phyloP scores from a whole-genome alignment of 2,888 invertebrate genomes.

The Phorcus lineatus region DNA sequence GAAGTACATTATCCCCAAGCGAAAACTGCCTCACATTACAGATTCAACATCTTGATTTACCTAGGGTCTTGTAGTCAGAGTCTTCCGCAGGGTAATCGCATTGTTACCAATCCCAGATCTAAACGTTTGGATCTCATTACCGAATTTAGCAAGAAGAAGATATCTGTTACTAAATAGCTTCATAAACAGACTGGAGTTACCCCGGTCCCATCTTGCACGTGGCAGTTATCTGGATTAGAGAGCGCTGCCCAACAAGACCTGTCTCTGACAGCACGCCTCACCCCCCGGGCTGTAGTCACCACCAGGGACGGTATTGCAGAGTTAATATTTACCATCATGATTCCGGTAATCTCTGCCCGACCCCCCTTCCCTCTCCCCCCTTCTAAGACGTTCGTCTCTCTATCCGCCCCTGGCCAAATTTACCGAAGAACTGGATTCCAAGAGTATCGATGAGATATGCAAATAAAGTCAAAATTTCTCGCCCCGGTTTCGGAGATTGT shows the following conservation, averaged over 20 bases:
- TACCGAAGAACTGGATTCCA: background rate
- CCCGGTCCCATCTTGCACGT: background rate
- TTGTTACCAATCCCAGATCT: too few relatives aligned
- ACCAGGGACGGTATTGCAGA: background rate
- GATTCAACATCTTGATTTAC: too few relatives aligned
- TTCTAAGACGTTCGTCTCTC: background rate
- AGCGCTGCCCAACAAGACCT: background rate
- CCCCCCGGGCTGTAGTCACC: background rate
- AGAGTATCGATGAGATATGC: conserved; percentile 19
- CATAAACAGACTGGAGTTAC: too few relatives aligned
- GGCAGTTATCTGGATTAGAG: background rate
- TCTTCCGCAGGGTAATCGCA: too few relatives aligned
- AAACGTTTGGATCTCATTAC: too few relatives aligned
- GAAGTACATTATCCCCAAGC: too few relatives aligned
- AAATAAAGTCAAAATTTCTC: conserved; percentile 10
- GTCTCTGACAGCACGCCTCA: background rate
- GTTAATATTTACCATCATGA: background rate
- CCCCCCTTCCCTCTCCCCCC: background rate
- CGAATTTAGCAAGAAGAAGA: too few relatives aligned
- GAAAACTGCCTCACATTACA: too few relatives aligned
- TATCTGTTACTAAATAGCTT: too few relatives aligned
- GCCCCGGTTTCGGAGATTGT: conserved; percentile 23
- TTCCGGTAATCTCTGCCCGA: background rate
- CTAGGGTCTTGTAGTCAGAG: too few relatives aligned
- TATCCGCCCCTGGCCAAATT: conserved; percentile 15